phyloP scores from a whole-genome alignment of 1,140 invertebrate genomes.

The Linepithema humile region DNA sequence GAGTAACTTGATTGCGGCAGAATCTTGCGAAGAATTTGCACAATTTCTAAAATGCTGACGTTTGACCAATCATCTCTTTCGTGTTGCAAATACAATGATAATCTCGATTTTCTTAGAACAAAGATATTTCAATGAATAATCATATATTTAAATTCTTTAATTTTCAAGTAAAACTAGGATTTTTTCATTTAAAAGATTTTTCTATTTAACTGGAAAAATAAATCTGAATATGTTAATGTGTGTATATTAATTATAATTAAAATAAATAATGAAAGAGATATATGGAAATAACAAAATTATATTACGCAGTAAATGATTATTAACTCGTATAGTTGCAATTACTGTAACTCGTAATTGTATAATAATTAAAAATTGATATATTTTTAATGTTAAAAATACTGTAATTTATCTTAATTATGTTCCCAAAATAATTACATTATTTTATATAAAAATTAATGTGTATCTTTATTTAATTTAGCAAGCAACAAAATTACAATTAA shows the following conservation, averaged over 20 bases:
- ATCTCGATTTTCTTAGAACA: background rate
- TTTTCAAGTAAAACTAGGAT: too few relatives aligned
- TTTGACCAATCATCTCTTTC: slow-evolving; percentile 16
- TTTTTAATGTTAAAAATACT: background rate
- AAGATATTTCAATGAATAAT: background rate
- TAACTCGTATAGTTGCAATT: background rate
- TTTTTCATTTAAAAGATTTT: too few relatives aligned
- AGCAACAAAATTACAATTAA: background rate
- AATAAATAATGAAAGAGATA: background rate
- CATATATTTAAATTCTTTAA: background rate
- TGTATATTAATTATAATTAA: too few relatives aligned
- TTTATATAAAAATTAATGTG: background rate
- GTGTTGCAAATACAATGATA: background rate
- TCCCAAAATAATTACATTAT: slow-evolving; percentile 15
- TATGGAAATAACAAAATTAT: background rate
- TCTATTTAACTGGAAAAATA: too few relatives aligned
- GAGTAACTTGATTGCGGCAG: slow-evolving; percentile 39
- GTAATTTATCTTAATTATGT: background rate
- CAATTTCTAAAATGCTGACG: slow-evolving; percentile 12
- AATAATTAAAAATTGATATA: background rate
- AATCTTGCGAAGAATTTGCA: slow-evolving; percentile 32
- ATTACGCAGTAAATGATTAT: background rate
- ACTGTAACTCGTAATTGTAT: background rate
- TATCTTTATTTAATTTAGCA: too few relatives aligned
- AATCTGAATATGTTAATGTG: too few relatives aligned